phyloP scores from a whole-genome alignment of 2,888 invertebrate genomes.

The Dascillus cervinus region DNA sequence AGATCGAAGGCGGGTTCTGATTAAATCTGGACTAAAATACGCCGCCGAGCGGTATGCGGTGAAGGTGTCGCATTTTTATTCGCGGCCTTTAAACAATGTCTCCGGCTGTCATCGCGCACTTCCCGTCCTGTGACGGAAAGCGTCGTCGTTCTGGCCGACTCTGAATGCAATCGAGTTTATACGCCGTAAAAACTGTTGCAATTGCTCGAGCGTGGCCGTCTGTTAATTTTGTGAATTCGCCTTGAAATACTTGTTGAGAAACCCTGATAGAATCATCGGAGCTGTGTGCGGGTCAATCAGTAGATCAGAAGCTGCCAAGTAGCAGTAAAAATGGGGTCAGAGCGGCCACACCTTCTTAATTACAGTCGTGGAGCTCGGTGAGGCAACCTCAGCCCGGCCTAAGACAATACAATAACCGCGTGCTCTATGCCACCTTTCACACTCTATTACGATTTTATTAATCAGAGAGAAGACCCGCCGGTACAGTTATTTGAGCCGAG shows the following conservation, averaged over 20 bases:
- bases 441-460: constrained; percentile 8
- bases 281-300: constrained; percentile 12
- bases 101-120: too few relatives aligned
- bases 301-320: constrained; percentile 16
- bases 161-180: too few relatives aligned
- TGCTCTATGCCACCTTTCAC: constrained; percentile 23
- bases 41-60: too few relatives aligned
- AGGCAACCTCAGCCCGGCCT: constrained; percentile 10
- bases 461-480: constrained; percentile 2
- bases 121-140: too few relatives aligned
- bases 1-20: constrained; percentile 7
- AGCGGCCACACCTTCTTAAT: constrained; percentile 16
- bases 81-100: constrained; percentile 2
- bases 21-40: constrained; percentile 6
- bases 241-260: constrained; percentile 1
- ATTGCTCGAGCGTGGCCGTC: not conserved
- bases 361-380: constrained; percentile 14
- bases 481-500: too few relatives aligned
- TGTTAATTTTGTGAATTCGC: not conserved
- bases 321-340: constrained; percentile 14
- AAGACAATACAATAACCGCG: constrained; percentile 24
- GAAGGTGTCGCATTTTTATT: constrained; percentile 5
- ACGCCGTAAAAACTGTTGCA: not conserved
- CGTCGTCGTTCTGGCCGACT: too few relatives aligned
- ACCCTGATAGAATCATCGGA: constrained; percentile 8